Conservation (phyloP, 64 coral and sea anemone species). For the Stichodactyla helianthus region DNA sequence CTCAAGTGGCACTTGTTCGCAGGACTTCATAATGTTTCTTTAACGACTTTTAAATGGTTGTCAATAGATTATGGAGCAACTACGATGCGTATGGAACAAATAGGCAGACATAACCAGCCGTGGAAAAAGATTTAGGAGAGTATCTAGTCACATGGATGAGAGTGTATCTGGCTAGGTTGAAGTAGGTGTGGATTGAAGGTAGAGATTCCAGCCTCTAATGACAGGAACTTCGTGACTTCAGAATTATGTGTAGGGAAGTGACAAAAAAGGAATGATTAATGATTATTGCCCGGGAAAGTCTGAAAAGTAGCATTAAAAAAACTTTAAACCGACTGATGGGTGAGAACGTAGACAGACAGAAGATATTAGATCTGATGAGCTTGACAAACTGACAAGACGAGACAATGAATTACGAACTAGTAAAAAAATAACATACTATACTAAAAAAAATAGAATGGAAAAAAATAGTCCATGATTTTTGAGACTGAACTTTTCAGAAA, state of each 20-base stretch:
- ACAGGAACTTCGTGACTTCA: background rate
- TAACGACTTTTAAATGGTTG: slow-evolving; percentile 1
- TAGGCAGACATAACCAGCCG: background rate
- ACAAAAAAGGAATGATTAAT: background rate
- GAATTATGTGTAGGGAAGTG: background rate
- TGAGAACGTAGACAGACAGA: background rate
- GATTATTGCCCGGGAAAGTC: slow-evolving; percentile 2
- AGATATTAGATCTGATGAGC: background rate
- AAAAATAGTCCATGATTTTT: background rate
- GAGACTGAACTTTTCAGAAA: too few species aligned
- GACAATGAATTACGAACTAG: background rate
- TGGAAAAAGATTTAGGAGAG: background rate
- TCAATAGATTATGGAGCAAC: background rate
- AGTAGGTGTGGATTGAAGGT: background rate
- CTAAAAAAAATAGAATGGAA: background rate
- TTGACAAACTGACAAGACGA: background rate
- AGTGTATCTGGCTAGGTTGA: background rate
- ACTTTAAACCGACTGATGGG: background rate
- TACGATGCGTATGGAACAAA: background rate
- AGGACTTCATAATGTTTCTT: background rate
- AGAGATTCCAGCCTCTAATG: background rate
- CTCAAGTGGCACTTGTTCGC: background rate
- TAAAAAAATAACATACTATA: background rate
- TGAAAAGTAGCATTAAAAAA: background rate
- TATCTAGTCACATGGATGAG: background rate